A percentile compares a stretch with the other conserved stretches of the same genome.
phyloP scores from a whole-genome alignment of 2,888 invertebrate species.

The Dryadula phaetusa region DNA sequence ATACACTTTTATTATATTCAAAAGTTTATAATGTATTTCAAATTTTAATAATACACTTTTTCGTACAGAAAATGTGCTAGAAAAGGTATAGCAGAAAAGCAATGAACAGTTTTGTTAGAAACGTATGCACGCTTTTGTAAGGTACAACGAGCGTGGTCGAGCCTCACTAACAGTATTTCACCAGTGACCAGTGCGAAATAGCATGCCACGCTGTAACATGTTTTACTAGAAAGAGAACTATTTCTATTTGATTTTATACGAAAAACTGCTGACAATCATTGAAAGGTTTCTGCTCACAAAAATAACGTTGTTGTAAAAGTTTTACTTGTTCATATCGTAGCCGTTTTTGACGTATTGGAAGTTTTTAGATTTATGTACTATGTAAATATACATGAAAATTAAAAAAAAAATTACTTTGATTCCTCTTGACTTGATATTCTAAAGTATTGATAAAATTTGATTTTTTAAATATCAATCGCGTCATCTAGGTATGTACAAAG shows the following conservation, averaged over 20 bases:
- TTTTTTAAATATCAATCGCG: too few relatives aligned
- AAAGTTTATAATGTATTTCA: too few relatives aligned
- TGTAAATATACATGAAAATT: neutral
- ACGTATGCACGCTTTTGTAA: slow-evolving; percentile 28
- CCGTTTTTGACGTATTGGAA: neutral
- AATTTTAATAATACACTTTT: neutral
- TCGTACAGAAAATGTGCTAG: slow-evolving; percentile 3
- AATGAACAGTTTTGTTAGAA: slow-evolving; percentile 23
- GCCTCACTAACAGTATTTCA: slow-evolving; percentile 33
- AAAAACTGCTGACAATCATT: slow-evolving; percentile 26
- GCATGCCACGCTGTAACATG: slow-evolving; percentile 17
- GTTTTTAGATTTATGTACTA: neutral
- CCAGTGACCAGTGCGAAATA: slow-evolving; percentile 32
- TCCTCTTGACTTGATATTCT: neutral
- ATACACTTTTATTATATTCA: too few relatives aligned
- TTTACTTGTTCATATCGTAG: slow-evolving; percentile 10
- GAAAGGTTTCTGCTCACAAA: slow-evolving; percentile 22
- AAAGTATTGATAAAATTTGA: too few relatives aligned
- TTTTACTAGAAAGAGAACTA: slow-evolving; percentile 27
- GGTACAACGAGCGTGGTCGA: slow-evolving; percentile 27
- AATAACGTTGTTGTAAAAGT: slow-evolving; percentile 10
- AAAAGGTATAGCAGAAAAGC: slow-evolving; percentile 22
- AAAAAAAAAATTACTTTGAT: neutral
- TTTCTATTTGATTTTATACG: slow-evolving; percentile 31
- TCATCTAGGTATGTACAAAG: too few relatives aligned